Evolutionary conservation across 2,113 vertebrate species (phyloP).

Genomic region (Mugil cephalus): DNA sequence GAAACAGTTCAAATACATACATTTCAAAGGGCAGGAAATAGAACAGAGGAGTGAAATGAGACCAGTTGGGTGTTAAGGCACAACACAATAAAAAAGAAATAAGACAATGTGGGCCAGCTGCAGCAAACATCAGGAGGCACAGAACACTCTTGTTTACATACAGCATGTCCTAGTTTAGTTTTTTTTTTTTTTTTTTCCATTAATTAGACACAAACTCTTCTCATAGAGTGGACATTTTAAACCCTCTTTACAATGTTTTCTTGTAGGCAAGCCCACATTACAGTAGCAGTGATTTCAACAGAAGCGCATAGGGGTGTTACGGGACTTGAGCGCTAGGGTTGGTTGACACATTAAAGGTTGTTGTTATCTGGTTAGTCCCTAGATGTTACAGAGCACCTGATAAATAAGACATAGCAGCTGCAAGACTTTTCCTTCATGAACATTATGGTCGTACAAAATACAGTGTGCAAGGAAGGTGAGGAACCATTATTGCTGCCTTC

Average conservation of each 20-base stretch:
- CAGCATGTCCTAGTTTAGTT: slow-evolving; percentile 33
- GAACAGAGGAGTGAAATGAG: slow-evolving; percentile 63
- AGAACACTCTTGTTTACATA: slow-evolving; percentile 38
- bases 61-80: slow-evolving; percentile 61
- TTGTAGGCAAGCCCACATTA: slow-evolving; percentile 57
- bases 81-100: slow-evolving; percentile 50
- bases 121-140: slow-evolving; percentile 64
- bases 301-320: slow-evolving; percentile 52
- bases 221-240: background rate
- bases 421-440: no score
- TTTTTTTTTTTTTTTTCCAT: slow-evolving; percentile 6
- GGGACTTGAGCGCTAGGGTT: background rate
- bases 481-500: no score
- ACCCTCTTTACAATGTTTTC: slow-evolving; percentile 32
- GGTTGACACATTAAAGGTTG: no score
- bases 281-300: slow-evolving; percentile 55
- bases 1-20: slow-evolving; percentile 57
- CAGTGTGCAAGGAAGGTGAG: no score
- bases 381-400: no score
- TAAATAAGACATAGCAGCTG: no score
- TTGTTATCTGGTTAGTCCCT: background rate
- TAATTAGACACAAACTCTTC: slow-evolving; percentile 26
- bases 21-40: slow-evolving; percentile 61
- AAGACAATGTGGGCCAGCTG: slow-evolving; percentile 65
- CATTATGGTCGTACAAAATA: no score